These are phyloP conservation scores for Vulpes vulpes DNA, from an alignment of 2,113 vertebrate species.

Conservation along the genomic window DNA sequence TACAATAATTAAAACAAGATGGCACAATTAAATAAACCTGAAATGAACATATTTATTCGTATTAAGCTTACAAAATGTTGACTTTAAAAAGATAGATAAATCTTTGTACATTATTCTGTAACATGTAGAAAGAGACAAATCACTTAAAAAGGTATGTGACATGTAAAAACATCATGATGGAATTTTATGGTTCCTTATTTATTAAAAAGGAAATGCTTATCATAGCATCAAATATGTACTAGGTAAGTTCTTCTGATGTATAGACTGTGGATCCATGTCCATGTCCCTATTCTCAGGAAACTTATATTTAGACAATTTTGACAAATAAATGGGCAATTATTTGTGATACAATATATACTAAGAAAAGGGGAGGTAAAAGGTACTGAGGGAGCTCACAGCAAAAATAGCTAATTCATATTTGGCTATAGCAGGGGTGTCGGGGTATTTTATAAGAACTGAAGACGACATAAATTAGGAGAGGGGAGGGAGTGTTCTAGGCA, in stretches of 20 bases:
- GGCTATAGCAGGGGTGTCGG: background rate
- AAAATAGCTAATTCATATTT: background rate
- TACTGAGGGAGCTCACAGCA: background rate
- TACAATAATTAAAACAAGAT: slow-evolving; percentile 41
- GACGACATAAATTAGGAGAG: background rate
- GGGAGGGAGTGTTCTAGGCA: background rate
- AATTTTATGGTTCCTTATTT: background rate
- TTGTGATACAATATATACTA: background rate
- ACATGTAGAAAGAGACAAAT: background rate
- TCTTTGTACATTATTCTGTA: slow-evolving; percentile 13
- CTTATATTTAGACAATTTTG: background rate
- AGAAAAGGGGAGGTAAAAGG: background rate
- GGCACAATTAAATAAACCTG: background rate
- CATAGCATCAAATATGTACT: background rate
- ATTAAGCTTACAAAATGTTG: slow-evolving; percentile 28
- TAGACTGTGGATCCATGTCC: background rate
- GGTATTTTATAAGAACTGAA: background rate
- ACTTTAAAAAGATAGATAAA: slow-evolving; percentile 4
- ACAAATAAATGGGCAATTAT: slow-evolving; percentile 18
- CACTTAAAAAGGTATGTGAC: background rate
- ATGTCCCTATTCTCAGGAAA: slow-evolving; percentile 29
- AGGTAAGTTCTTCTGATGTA: background rate
- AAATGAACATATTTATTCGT: slow-evolving; percentile 3
- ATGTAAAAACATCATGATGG: background rate
- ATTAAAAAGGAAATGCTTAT: slow-evolving; percentile 2